Percentiles rank a stretch among this genome's conserved stretches.
These are phyloP conservation scores for Nerophis ophidion DNA, from an alignment of 2,113 vertebrate genomes.

Conservation along the genomic window DNA sequence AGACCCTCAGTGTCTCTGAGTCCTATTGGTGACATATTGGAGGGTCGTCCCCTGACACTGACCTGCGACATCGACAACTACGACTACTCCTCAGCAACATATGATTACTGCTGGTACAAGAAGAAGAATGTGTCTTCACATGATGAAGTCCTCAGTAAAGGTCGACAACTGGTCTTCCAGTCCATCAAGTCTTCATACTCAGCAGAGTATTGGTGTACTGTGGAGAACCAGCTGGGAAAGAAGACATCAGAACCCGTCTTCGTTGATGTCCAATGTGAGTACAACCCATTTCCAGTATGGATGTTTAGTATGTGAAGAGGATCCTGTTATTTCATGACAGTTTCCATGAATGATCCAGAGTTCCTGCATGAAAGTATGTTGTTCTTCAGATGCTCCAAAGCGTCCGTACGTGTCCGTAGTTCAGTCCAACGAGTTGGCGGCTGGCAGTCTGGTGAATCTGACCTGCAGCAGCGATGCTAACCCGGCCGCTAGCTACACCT, in stretches of 20 bases:
- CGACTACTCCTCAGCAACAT: not conserved
- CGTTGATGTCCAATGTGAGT: slow-evolving; percentile 37
- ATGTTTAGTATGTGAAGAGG: too few relatives aligned
- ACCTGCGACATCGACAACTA: not conserved
- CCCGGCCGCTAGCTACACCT: slow-evolving; percentile 11
- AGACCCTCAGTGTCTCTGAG: not conserved
- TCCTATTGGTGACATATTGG: not conserved
- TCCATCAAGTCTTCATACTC: slow-evolving; percentile 10
- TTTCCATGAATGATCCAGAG: too few relatives aligned
- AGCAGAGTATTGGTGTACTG: not conserved
- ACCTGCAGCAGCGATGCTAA: slow-evolving; percentile 25
- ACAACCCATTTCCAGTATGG: not conserved
- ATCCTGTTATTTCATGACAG: too few relatives aligned
- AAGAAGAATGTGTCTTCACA: not conserved
- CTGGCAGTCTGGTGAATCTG: slow-evolving; percentile 26
- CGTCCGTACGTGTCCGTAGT: not conserved
- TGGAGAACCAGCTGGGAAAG: not conserved
- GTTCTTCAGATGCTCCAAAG: slow-evolving; percentile 24
- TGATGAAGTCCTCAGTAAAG: not conserved
- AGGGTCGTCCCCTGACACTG: not conserved
- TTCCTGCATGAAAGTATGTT: not conserved
- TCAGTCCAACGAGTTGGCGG: slow-evolving; percentile 19
- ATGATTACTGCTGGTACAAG: slow-evolving; percentile 1
- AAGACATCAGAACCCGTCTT: not conserved
- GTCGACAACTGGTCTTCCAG: not conserved